Conservation (phyloP, 2,888 invertebrate species). For the Onchidella celtica region DNA sequence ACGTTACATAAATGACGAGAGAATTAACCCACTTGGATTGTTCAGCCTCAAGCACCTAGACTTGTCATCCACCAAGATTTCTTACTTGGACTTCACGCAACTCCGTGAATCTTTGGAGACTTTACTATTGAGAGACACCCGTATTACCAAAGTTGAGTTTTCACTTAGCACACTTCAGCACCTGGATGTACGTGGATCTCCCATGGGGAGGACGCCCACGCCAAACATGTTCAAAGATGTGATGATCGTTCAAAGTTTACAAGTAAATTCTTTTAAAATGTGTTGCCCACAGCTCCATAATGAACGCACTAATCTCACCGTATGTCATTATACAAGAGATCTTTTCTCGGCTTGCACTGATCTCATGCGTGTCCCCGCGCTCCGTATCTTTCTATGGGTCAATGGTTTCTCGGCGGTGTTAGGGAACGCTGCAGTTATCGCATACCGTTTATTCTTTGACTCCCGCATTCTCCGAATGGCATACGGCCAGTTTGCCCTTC, state of each 20-base stretch:
- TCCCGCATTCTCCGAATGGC: conserved; percentile 48
- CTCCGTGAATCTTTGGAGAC: conserved; percentile 9
- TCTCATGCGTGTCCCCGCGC: conserved; percentile 54
- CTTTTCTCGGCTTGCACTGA: conserved; percentile 61
- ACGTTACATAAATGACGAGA: background rate
- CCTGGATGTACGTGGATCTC: background rate
- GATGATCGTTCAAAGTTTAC: background rate
- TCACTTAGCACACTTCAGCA: background rate
- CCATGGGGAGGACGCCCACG: conserved; percentile 5
- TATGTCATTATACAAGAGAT: conserved; percentile 54
- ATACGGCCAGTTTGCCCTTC: conserved; percentile 23
- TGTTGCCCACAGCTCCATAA: conserved; percentile 37
- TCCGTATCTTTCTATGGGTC: conserved; percentile 57
- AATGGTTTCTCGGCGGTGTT: conserved; percentile 55
- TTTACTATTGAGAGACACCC: conserved; percentile 5
- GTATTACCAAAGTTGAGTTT: background rate
- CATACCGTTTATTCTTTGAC: conserved; percentile 59
- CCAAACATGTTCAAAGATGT: conserved; percentile 17
- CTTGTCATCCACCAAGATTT: conserved; percentile 22
- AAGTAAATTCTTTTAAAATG: conserved; percentile 1
- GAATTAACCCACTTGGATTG: background rate
- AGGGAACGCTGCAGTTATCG: conserved; percentile 57
- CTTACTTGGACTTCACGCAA: background rate
- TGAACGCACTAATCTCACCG: background rate
- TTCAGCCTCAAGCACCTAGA: background rate